These are phyloP conservation scores for Chaetophractus vellerosus DNA, from an alignment of 2,797 vertebrate species.

Conservation along the genomic window DNA sequence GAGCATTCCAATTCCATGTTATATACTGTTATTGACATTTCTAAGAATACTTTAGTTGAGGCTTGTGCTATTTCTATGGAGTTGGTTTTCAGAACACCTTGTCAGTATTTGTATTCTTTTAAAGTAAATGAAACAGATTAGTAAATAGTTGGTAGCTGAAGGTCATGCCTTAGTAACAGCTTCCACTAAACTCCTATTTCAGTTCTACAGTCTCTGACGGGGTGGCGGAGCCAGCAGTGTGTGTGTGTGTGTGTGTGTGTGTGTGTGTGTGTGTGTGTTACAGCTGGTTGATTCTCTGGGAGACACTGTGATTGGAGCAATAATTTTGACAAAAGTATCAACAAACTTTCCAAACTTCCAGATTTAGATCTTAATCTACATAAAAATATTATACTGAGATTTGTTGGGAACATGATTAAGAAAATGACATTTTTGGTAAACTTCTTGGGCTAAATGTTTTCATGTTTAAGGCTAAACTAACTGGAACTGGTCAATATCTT, in stretches of 20 bases:
- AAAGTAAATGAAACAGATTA: constrained; percentile 53
- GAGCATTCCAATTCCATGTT: neutral
- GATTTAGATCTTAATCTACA: constrained; percentile 1
- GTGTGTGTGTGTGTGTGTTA: neutral
- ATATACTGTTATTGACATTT: neutral
- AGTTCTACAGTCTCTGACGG: neutral
- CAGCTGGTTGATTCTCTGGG: neutral
- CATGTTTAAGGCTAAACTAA: constrained; percentile 12
- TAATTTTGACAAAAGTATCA: neutral
- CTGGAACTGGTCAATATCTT: neutral
- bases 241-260: no score
- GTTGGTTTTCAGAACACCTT: constrained; percentile 50
- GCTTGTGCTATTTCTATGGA: neutral
- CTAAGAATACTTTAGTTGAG: neutral
- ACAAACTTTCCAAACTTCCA: neutral
- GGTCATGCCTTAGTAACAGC: neutral
- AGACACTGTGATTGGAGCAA: constrained; percentile 1
- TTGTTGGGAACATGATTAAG: neutral
- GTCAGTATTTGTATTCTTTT: constrained; percentile 26
- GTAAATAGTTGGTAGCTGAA: neutral
- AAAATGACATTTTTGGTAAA: constrained; percentile 51
- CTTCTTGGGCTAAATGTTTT: neutral
- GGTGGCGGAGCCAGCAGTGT: no score
- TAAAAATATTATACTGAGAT: constrained; percentile 20
- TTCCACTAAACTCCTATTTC: constrained; percentile 51